Percentiles rank a stretch among this genome's conserved stretches.
Evolutionary conservation across 2,113 vertebrate species (phyloP).

Genomic region (Scalopus aquaticus): DNA sequence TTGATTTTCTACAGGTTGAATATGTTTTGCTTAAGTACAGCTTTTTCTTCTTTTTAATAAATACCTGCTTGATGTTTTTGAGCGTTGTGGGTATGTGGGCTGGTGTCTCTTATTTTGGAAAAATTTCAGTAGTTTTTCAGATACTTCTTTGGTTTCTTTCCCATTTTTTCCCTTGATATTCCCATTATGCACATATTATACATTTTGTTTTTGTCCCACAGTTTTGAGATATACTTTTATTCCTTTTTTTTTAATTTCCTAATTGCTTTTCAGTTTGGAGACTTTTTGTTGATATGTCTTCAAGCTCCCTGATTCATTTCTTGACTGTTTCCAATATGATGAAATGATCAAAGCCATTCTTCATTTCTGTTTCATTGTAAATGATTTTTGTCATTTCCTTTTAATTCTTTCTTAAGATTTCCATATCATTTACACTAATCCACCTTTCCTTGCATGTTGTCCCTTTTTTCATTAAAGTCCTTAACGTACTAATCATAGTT

Average conservation of each 20-base stretch:
- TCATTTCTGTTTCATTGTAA: background rate
- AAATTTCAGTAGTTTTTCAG: background rate
- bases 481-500: background rate
- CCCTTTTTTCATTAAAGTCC: background rate
- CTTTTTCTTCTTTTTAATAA: background rate
- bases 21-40: background rate
- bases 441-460: background rate
- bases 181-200: background rate
- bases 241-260: background rate
- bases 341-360: background rate
- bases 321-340: background rate
- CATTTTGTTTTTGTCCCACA: background rate
- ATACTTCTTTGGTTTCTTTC: background rate
- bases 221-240: background rate
- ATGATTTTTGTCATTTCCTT: constrained; percentile 11
- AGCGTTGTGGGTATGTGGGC: background rate
- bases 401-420: background rate
- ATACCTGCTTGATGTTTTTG: background rate
- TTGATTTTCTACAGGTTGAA: background rate
- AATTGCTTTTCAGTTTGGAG: background rate
- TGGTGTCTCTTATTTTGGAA: background rate
- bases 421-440: background rate
- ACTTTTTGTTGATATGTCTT: background rate
- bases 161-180: background rate
- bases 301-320: background rate